Evolutionary conservation across 1,140 invertebrate species (phyloP), one percentile per base, ranked within the genome.

Genomic region (Yoshiicerus persimilis): DNA sequence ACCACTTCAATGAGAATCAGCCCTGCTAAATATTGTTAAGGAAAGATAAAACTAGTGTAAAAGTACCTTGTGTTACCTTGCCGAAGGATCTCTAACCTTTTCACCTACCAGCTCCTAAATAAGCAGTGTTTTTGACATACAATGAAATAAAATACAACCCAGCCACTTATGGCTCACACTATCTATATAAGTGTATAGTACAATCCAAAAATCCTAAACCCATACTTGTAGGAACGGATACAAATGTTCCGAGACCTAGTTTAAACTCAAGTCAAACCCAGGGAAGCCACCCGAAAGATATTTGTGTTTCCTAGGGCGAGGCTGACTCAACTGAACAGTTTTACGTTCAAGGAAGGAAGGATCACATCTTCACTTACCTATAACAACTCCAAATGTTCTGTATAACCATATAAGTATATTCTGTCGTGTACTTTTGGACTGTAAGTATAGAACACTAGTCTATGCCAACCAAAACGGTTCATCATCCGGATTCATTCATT

Each of bases 401-500:
- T 9, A 70, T 4, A 8, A 30, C 11, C 64, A n/a, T n/a, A n/a
- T n/a, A n/a, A n/a, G n/a, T n/a, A n/a, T n/a, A n/a, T n/a, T 70
- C 13, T 70, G 8, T 4, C 23, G 64, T n/a, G 47, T 56, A 13
- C 75, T 36, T 80, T 20, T 20, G 75, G 25, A 36, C 75, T 70
- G 66, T 70, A n/a, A n/a, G n/a, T n/a, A n/a, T n/a, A n/a, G n/a
- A n/a, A n/a, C n/a, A 8, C 66, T 30, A 32, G 25, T 25, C 10
- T 30, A 70, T 32, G 66, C 27, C 1, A 80, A 25, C 64, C 64
- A 38, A 80, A 80, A 80, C 75, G 75, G 75, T 84, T 84, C 83
- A 84, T 47, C 83, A 41, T 84, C 83, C 38, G 83, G 83, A 47
- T 62, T 23, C 80, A 84, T 84, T 84, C 83, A 84, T 84, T 84